Conservation (phyloP, 2,888 invertebrate genomes). For the Heliconius ismenius region DNA sequence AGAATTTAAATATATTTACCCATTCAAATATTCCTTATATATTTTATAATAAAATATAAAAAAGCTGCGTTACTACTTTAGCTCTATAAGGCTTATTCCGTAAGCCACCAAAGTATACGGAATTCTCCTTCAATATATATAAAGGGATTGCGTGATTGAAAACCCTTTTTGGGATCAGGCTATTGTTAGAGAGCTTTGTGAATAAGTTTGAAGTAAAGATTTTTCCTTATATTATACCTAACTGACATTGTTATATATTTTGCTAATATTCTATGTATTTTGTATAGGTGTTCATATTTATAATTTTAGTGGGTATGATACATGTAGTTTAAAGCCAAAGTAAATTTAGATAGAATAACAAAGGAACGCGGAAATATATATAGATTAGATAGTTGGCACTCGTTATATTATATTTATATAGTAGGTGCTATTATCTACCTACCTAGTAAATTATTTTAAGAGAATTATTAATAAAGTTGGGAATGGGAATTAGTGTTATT, state of each 20-base stretch:
- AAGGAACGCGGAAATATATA: conserved; percentile 20
- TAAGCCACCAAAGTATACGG: conserved; percentile 10
- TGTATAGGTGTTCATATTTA: neutral
- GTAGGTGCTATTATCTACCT: neutral
- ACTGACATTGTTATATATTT: neutral
- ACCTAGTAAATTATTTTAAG: neutral
- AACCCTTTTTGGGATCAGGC: conserved; percentile 5
- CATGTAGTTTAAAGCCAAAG: neutral
- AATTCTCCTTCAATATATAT: conserved; percentile 9
- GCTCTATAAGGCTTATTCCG: conserved; percentile 7
- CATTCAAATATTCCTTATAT: neutral
- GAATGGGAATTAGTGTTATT: neutral
- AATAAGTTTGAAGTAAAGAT: conserved; percentile 9
- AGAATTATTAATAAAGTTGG: neutral
- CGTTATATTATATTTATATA: conserved; percentile 1
- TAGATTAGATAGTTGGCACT: conserved; percentile 16
- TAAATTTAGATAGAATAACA: conserved; percentile 13
- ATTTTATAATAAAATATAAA: neutral
- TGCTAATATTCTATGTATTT: neutral
- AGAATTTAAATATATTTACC: neutral
- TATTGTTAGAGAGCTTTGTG: conserved; percentile 16
- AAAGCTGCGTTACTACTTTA: neutral
- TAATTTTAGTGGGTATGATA: neutral
- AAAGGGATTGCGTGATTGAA: conserved; percentile 28
- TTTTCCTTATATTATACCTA: neutral